phyloP scores from a whole-genome alignment of 1,140 invertebrate genomes.

The Ceratosolen fusciceps region DNA sequence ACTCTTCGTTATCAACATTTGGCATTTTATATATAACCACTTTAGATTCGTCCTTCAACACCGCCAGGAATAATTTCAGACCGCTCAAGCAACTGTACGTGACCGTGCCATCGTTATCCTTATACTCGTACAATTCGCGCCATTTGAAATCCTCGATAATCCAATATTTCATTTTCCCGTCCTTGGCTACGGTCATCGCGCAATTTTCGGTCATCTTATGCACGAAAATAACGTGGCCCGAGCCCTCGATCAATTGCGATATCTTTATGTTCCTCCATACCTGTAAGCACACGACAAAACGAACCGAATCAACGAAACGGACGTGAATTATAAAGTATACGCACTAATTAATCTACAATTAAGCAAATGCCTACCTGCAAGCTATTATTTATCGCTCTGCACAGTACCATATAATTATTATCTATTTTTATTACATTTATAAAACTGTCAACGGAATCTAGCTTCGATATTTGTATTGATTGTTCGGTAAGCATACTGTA shows the following conservation, averaged over 20 bases:
- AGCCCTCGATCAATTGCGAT: slow-evolving; percentile 45
- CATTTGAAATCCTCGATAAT: slow-evolving; percentile 52
- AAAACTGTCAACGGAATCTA: slow-evolving; percentile 52
- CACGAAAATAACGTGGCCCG: slow-evolving; percentile 57
- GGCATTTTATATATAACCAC: slow-evolving; percentile 45
- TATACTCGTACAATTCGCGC: slow-evolving; percentile 44
- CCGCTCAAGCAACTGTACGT: slow-evolving; percentile 59
- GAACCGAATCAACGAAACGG: too few species aligned
- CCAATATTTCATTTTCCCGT: slow-evolving; percentile 60
- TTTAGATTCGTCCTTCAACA: slow-evolving; percentile 52
- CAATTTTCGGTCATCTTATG: slow-evolving; percentile 54
- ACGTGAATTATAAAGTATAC: too few species aligned
- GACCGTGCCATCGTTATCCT: slow-evolving; percentile 46
- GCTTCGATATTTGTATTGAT: slow-evolving; percentile 45
- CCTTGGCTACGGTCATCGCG: slow-evolving; percentile 57
- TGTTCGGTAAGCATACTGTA: slow-evolving; percentile 55
- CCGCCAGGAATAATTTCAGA: slow-evolving; percentile 56
- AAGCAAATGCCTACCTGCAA: slow-evolving; percentile 55
- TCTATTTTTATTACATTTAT: slow-evolving; percentile 55
- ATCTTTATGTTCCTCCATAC: slow-evolving; percentile 49
- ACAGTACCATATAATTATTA: slow-evolving; percentile 54
- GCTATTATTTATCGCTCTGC: slow-evolving; percentile 51
- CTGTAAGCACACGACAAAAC: too few species aligned
- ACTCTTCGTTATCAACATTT: slow-evolving; percentile 18
- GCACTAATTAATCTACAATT: background rate